Percentiles rank a stretch among this genome's conserved stretches.
These are phyloP conservation scores for Baryphthengus martii DNA, from an alignment of 2,113 vertebrate genomes.

Conservation along the genomic window DNA sequence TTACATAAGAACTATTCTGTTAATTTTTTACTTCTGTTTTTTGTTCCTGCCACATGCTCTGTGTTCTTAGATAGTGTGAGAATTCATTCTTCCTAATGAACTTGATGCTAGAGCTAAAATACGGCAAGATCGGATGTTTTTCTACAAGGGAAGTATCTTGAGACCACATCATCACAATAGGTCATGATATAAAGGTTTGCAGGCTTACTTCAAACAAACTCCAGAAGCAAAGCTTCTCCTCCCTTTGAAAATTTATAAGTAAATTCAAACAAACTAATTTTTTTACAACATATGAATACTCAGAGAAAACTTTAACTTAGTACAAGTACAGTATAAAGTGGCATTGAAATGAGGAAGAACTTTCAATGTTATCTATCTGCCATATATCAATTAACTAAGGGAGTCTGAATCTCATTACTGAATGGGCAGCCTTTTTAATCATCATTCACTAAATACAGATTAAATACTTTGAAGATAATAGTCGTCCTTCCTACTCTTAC, in stretches of 20 bases:
- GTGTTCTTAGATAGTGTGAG: background rate
- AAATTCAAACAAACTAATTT: background rate
- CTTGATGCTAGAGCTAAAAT: conserved; percentile 5
- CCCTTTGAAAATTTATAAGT: background rate
- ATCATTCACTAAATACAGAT: background rate
- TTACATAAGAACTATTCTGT: background rate
- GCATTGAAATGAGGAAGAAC: background rate
- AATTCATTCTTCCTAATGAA: conserved; percentile 16
- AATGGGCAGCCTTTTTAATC: conserved; percentile 10
- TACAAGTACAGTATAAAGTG: background rate
- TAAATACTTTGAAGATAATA: background rate
- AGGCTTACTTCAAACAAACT: background rate
- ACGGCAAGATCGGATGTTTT: background rate
- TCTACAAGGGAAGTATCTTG: background rate
- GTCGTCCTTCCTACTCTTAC: background rate
- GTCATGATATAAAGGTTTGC: background rate
- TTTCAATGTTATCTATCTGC: background rate
- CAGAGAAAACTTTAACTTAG: background rate
- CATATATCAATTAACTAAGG: background rate
- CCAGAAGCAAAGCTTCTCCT: background rate
- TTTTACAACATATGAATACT: background rate
- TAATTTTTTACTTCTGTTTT: background rate
- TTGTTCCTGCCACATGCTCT: background rate
- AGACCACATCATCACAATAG: background rate
- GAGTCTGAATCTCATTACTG: background rate